Evolutionary conservation across 2,797 vertebrate genomes (phyloP), one percentile per base, ranked within the genome.

Genomic region (Halcyon smyrnensis): DNA sequence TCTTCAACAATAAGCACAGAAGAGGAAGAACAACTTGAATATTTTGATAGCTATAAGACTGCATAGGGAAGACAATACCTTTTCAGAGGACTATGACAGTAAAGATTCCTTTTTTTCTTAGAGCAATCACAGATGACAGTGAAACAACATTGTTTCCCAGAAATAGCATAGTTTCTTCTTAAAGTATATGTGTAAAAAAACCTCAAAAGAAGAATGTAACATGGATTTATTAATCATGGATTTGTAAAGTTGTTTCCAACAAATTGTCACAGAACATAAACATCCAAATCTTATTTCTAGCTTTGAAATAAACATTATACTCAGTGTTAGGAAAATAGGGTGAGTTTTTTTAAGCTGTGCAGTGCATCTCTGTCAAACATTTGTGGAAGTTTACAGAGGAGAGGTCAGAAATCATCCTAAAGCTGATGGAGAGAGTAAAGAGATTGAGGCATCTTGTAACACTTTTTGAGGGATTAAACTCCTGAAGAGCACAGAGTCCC

Each of bases 81-180:
- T 83, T 37, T 34, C 60, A 32, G 36, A 90, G 7, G 5, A 3
- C 48, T 91, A 69, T 83, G 64, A 84, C 25, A 43, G 18, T 43
- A 32, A 50, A 64, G 2, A 32, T 41, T 45, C 16, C 17, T 76
- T 94, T 87, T 84, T 36, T 36, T 36, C 32, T 84, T 81, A 50
- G 84, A 53, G 27, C 1, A 63, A 24, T 9, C 5, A 30, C 16
- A 48, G 21, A 20, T 0, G 1, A 34, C n/a, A 50, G 18, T 16
- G 51, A 79, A 92, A 45, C 17, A 56, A 23, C 10, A 36, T 6
- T 18, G 4, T 25, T 71, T 50, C 25, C 32, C 27, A 73, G 30
- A 76, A 76, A 63, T n/a, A 46, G 11, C 4, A 60, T 1, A 8
- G 3, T 39, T 84, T 50, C 15, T 67, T 63, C 36, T 18, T 37